Percentiles rank a stretch among this genome's conserved stretches.
These are phyloP conservation scores for Nesospiza acunhae DNA, from an alignment of 2,113 vertebrate species.

Conservation along the genomic window DNA sequence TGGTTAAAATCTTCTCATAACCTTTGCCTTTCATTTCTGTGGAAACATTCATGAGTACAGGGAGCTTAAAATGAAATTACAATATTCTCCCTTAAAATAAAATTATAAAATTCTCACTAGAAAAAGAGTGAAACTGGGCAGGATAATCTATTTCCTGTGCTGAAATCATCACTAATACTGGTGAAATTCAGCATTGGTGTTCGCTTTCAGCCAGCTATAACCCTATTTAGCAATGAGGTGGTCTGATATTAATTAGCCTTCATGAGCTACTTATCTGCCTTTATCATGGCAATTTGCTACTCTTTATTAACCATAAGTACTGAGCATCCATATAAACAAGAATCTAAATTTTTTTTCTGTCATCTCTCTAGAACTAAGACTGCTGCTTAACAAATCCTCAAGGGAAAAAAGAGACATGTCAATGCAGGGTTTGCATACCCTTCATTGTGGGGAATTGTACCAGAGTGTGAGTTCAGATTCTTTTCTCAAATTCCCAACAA, in stretches of 20 bases:
- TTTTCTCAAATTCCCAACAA: neutral
- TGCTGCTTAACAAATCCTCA: neutral
- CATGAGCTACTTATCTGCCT: neutral
- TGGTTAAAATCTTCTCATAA: neutral
- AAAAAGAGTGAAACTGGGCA: neutral
- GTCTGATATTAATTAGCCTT: neutral
- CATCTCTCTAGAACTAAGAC: neutral
- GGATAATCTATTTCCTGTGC: neutral
- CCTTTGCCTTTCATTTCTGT: neutral
- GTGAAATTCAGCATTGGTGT: neutral
- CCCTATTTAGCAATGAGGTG: neutral
- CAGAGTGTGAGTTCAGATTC: neutral
- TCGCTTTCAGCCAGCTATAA: neutral
- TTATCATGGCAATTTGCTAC: neutral
- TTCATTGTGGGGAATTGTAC: neutral
- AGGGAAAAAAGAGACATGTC: neutral
- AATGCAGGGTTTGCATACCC: neutral
- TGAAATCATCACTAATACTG: neutral
- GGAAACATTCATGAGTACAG: neutral
- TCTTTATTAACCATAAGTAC: neutral
- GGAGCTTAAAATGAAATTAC: neutral
- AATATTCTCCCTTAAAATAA: neutral
- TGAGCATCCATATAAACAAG: neutral
- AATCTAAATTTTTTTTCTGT: neutral
- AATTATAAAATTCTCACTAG: neutral